phyloP scores from a whole-genome alignment of 2,113 vertebrate genomes.

The human region GRCh38 chr13:21961501-21962000 shows the following conservation, averaged over 20 bases:
- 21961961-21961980: background rate
- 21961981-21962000: background rate
- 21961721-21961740: background rate
- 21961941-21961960: background rate
- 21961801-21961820: background rate
- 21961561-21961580: background rate
- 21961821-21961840: too few relatives aligned
- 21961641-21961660: background rate
- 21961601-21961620: background rate
- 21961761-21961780: background rate
- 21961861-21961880: background rate
- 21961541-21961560: background rate
- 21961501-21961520: background rate
- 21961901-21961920: background rate
- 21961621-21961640: background rate
- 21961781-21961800: background rate
- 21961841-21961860: background rate
- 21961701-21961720: background rate
- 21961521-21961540: background rate
- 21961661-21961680: background rate
- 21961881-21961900: background rate
- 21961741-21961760: background rate
- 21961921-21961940: background rate
- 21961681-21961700: background rate
- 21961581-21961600: background rate